Base-by-base conservation (phyloP, 2,113 vertebrate genomes). In the Aplodontia rufa region DNA sequence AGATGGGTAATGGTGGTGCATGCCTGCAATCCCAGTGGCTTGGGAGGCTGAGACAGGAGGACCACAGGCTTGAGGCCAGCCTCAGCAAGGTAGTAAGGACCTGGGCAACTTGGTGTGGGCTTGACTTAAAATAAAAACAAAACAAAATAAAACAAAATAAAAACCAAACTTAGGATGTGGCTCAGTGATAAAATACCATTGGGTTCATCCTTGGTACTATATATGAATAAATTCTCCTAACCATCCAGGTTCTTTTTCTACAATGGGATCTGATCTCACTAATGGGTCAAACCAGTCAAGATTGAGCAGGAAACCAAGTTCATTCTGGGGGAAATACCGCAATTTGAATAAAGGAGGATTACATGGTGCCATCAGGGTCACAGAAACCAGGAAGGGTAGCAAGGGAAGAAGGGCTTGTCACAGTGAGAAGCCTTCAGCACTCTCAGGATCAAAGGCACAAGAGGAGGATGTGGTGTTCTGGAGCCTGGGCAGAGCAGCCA, bases 321-420 rank as follows among this genome's bases (percentile, higher is more conserved):
- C 19, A 3, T 28, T 66, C 45, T 32, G 37, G 45, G 51, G 14
- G 28, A 51, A 74, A 58, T 5, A 5, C 58, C 37, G 20, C 45
- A 20, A 35, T 5, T 22, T 11, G 12, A n/a, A 40, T 6, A 20
- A 35, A 37, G 60, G 45, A 53, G 58, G 16, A 26, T 58, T 51
- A 10, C 12, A 42, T 1, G 35, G 45, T 26, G 4, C 19, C 32
- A 8, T 12, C 0, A 3, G n/a, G 35, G 13, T 22, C 30, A 22
- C 69, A 14, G 55, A 10, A 13, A 4, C 10, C 5, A 4, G 40
- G 17, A 22, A 87, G 84, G 62, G 13, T 1, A 14, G 1, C 26
- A 30, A 58, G 24, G 37, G 30, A 58, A 24, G n/a, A 45, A 40
- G 4, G 13, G 20, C 17, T 79, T 51, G 11, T 26, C 40, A 28